A percentile compares a stretch with the other conserved stretches of the same genome.
phyloP scores from a whole-genome alignment of 2,113 vertebrate species.

The Mormyrus iriodes region DNA sequence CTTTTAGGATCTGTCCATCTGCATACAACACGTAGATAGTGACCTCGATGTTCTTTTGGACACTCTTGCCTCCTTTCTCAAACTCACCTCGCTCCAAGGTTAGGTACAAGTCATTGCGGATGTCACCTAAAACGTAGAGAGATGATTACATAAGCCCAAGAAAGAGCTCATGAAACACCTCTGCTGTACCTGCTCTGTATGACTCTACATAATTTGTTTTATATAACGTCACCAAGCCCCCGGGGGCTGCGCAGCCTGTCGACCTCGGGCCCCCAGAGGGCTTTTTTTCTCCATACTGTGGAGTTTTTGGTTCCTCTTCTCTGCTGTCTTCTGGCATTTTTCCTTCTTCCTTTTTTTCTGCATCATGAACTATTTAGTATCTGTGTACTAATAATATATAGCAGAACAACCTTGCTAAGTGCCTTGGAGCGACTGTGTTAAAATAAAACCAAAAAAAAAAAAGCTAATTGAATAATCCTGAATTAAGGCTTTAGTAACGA shows the following conservation, averaged over 20 bases:
- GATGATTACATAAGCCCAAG: constrained; percentile 17
- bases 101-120: constrained; percentile 76
- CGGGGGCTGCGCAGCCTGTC: background rate
- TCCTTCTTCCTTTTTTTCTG: background rate
- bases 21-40: constrained; percentile 69
- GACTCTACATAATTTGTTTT: background rate
- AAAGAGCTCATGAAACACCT: constrained; percentile 7
- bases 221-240: background rate
- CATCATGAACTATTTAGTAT: background rate
- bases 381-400: background rate
- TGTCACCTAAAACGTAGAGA: constrained; percentile 58
- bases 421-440: background rate
- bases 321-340: background rate
- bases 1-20: constrained; percentile 67
- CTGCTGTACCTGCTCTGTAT: background rate
- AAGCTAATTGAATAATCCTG: background rate
- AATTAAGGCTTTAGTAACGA: background rate
- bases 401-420: background rate
- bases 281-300: background rate
- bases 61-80: constrained; percentile 77
- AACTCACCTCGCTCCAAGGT: constrained; percentile 76
- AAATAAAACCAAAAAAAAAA: background rate
- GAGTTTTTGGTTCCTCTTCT: background rate
- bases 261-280: background rate
- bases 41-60: constrained; percentile 75